Evolutionary conservation across 2,888 invertebrate genomes (phyloP).

Genomic region (Melanostoma mellinum): DNA sequence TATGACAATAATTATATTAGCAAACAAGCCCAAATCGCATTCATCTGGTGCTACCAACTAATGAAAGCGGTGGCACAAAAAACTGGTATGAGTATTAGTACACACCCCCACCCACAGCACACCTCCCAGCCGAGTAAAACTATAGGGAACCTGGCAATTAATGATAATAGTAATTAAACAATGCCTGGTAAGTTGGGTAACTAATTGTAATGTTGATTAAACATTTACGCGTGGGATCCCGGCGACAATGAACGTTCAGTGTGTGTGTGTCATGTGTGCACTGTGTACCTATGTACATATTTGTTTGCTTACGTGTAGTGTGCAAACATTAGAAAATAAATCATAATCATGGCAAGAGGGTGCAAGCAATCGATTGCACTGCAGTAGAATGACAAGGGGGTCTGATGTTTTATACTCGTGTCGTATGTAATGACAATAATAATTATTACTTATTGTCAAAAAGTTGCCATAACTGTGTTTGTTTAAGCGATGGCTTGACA

Average conservation of each 20-base stretch:
- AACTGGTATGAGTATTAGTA: no score
- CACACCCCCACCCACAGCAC: neutral
- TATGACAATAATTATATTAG: slow-evolving; percentile 76
- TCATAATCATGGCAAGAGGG: slow-evolving; percentile 54
- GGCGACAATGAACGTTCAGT: slow-evolving; percentile 36
- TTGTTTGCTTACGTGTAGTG: slow-evolving; percentile 45
- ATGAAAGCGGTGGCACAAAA: slow-evolving; percentile 33
- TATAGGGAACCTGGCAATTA: slow-evolving; percentile 71
- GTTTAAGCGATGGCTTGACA: slow-evolving; percentile 67
- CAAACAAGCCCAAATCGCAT: slow-evolving; percentile 73
- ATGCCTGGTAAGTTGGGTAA: slow-evolving; percentile 73
- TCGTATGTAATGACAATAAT: slow-evolving; percentile 63
- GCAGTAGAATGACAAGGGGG: slow-evolving; percentile 17
- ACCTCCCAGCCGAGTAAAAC: neutral
- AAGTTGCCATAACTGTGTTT: slow-evolving; percentile 55
- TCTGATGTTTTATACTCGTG: slow-evolving; percentile 6
- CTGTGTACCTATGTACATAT: slow-evolving; percentile 17
- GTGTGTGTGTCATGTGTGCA: slow-evolving; percentile 27
- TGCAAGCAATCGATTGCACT: slow-evolving; percentile 34
- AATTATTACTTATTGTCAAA: slow-evolving; percentile 66
- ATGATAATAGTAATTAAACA: slow-evolving; percentile 76
- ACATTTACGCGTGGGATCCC: slow-evolving; percentile 73
- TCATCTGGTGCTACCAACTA: slow-evolving; percentile 57
- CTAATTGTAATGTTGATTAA: slow-evolving; percentile 75
- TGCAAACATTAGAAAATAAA: slow-evolving; percentile 68